phyloP scores from a whole-genome alignment of 2,888 invertebrate species.

The Eilema sororculum region DNA sequence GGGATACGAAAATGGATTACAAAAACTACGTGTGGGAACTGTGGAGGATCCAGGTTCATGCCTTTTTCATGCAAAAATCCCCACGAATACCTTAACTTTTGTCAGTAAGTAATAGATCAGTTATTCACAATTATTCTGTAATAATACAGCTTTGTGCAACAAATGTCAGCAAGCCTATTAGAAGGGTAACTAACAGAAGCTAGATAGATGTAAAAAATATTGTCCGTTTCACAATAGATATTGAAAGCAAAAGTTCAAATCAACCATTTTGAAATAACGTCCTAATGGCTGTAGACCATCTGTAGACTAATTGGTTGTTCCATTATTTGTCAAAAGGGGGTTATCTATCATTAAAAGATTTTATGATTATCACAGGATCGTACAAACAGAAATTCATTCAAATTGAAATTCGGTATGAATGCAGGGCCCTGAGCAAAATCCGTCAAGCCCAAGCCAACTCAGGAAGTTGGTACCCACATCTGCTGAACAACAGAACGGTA shows the following conservation, averaged over 20 bases:
- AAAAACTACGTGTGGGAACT: too few relatives aligned
- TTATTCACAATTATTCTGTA: constrained; percentile 1
- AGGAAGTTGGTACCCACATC: too few relatives aligned
- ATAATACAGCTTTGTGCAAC: not conserved
- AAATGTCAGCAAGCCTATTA: constrained; percentile 3
- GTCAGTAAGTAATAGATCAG: not conserved
- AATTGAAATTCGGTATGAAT: too few relatives aligned
- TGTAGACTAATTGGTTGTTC: constrained; percentile 21
- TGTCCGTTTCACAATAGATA: constrained; percentile 18
- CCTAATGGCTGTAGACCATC: constrained; percentile 7
- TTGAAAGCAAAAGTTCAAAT: constrained; percentile 16
- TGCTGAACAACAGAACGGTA: too few relatives aligned
- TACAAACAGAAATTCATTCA: too few relatives aligned
- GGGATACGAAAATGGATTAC: too few relatives aligned
- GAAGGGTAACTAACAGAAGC: not conserved
- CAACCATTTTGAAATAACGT: constrained; percentile 8
- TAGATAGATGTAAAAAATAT: not conserved
- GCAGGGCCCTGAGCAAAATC: too few relatives aligned
- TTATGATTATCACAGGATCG: too few relatives aligned
- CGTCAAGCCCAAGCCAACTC: too few relatives aligned
- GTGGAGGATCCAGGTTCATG: too few relatives aligned
- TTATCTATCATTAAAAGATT: too few relatives aligned
- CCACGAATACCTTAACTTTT: not conserved
- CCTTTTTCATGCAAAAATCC: too few relatives aligned
- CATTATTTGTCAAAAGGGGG: constrained; percentile 6